Base-by-base conservation (phyloP, 35 echinoderm and acorn worm genomes). In the Apostichopus californicus region DNA sequence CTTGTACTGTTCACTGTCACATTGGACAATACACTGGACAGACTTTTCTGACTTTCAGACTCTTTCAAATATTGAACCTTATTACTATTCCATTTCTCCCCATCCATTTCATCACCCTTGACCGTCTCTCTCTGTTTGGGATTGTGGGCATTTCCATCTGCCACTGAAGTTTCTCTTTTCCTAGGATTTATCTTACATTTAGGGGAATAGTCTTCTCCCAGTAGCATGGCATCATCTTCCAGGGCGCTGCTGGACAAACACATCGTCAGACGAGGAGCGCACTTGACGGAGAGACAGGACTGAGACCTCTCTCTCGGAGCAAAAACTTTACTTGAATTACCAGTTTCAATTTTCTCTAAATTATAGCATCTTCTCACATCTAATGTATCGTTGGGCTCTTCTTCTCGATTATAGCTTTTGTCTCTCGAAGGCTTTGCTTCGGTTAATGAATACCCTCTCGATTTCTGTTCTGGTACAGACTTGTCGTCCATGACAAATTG, bases 11-110 rank as follows among this genome's bases (percentile, higher is more conserved):
- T 5, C 17, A 90, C 87, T 81, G 91, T 97, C 55, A 94, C 84
- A 64, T 61, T 79, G 56, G 95, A 97, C 22, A 97, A 66, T 6
- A 97, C 73, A 73, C 95, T 97, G 3, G 95, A 97, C 20, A 97
- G 57, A 85, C 95, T 97, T 56, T 80, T 68, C 68, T 97, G 93
- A 61, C 95, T 97, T 9, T 79, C 63, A 6, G 60, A 52, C 9
- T 72, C 58, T 34, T 21, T 61, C 61, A 89, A 55, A 28, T n/a
- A 22, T 10, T 89, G 60, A 3, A 17, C 11, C 9, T 17, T 68
- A 59, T 55, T 85, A 54, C 54, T 85, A 9, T 1, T 58, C 81
- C 81, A 58, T 10, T 59, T 85, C 56, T 85, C 55, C n/a, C 17
- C 17, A 5, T 22, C 20, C 55, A 85, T n/a, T 9, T 5, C 13